phyloP scores from a whole-genome alignment of 2,113 vertebrate species.

The Pimephales promelas region DNA sequence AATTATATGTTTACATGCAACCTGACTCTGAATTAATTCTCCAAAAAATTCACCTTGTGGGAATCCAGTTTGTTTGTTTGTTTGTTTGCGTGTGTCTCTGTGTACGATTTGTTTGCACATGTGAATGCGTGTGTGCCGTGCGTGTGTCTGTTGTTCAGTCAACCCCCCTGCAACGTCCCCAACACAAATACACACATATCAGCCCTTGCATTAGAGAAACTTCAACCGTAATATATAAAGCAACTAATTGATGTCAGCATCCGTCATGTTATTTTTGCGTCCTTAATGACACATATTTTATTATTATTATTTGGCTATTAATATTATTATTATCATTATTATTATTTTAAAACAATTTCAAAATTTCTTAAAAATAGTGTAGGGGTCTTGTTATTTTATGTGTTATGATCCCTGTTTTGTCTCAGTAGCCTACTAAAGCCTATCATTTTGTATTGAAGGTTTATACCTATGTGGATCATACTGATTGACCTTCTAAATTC shows the following conservation, averaged over 20 bases:
- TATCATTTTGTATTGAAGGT: neutral
- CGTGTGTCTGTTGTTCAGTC: constrained; percentile 50
- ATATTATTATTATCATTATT: no score
- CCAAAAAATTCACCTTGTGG: constrained; percentile 1
- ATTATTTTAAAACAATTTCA: neutral
- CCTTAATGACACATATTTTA: neutral
- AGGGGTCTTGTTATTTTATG: neutral
- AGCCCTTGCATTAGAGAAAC: constrained; percentile 24
- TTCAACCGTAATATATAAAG: constrained; percentile 11
- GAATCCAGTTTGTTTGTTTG: constrained; percentile 29
- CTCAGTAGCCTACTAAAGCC: no score
- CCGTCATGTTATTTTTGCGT: neutral
- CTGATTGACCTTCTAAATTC: neutral
- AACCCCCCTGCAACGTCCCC: constrained; percentile 39
- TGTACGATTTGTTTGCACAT: constrained; percentile 45
- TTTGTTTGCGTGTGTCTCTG: constrained; percentile 60
- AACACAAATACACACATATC: constrained; percentile 43
- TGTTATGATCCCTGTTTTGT: neutral
- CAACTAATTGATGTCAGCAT: neutral
- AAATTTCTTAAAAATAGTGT: neutral
- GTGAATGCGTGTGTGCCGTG: constrained; percentile 34
- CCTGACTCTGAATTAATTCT: neutral
- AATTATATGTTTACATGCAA: neutral
- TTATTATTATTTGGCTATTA: neutral
- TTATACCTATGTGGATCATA: neutral